A percentile compares a stretch with the other conserved stretches of the same genome.
These are phyloP conservation scores for Protobothrops flavoviridis DNA, from an alignment of 2,113 vertebrate species.

Conservation along the genomic window DNA sequence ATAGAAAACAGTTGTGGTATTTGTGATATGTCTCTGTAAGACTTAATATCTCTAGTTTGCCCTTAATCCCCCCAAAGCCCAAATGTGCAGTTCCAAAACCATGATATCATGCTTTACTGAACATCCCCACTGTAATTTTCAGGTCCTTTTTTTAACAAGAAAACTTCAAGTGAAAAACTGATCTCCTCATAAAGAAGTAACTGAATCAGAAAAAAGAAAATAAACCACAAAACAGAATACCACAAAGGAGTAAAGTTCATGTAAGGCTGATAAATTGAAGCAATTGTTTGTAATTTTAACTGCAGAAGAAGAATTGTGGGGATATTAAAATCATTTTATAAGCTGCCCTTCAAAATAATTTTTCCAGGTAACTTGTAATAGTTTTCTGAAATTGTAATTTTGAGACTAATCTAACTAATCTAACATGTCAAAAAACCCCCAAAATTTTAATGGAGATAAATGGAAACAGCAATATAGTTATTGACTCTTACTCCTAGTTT, in stretches of 20 bases:
- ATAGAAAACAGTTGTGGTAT: neutral
- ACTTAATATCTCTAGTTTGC: neutral
- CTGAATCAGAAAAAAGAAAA: neutral
- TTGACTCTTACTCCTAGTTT: neutral
- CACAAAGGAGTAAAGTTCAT: neutral
- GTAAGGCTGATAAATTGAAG: neutral
- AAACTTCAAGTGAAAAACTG: neutral
- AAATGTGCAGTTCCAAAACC: neutral
- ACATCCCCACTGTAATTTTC: neutral
- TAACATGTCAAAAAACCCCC: neutral
- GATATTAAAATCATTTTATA: neutral
- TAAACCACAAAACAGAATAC: neutral
- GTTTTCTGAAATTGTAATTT: neutral
- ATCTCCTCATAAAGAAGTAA: neutral
- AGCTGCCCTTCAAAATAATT: neutral
- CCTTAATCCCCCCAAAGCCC: neutral
- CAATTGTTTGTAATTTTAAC: neutral
- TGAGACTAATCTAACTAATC: neutral
- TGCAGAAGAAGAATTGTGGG: neutral
- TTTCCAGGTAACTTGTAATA: neutral
- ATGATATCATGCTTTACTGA: neutral
- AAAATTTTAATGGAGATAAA: neutral
- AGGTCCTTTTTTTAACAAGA: neutral
- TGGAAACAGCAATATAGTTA: neutral
- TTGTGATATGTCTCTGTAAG: neutral